phyloP scores from a whole-genome alignment of 2,888 invertebrate genomes.

The Belgica antarctica region DNA sequence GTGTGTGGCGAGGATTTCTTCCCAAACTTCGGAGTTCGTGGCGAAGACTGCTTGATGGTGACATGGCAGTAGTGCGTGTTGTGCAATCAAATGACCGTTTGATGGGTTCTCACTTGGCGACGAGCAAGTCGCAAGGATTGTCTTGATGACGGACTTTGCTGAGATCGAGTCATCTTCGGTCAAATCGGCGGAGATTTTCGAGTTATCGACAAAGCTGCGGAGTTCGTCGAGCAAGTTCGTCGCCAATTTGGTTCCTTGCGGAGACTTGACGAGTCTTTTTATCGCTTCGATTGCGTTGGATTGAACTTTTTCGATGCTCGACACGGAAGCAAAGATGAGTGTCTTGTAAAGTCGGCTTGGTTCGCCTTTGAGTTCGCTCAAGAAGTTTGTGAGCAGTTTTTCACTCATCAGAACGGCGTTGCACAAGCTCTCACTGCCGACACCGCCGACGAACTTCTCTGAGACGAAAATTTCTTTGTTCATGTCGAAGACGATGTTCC shows the following conservation, averaged over 20 bases:
- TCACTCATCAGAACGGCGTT: constrained; percentile 74
- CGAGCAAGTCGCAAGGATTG: constrained; percentile 50
- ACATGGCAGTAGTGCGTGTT: constrained; percentile 67
- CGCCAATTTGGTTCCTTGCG: constrained; percentile 63
- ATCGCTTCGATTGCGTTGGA: constrained; percentile 62
- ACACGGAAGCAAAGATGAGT: constrained; percentile 67
- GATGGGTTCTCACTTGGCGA: constrained; percentile 47
- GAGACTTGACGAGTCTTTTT: constrained; percentile 61
- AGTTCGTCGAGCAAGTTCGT: constrained; percentile 66
- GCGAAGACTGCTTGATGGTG: constrained; percentile 71
- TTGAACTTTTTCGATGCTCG: constrained; percentile 63
- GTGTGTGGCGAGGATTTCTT: constrained; percentile 57
- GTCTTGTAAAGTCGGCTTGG: constrained; percentile 68
- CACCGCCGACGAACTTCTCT: constrained; percentile 73
- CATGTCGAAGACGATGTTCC: constrained; percentile 70
- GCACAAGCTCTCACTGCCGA: constrained; percentile 68
- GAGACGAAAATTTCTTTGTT: constrained; percentile 78
- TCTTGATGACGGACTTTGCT: constrained; percentile 50
- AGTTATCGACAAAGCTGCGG: constrained; percentile 63
- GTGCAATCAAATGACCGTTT: constrained; percentile 62
- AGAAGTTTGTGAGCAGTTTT: constrained; percentile 68
- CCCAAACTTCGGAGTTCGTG: constrained; percentile 66
- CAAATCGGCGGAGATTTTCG: constrained; percentile 56
- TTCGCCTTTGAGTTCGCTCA: constrained; percentile 64
- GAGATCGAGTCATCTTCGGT: constrained; percentile 49